A percentile compares a stretch with the other conserved stretches of the same genome.
Evolutionary conservation across 1,140 invertebrate species (phyloP).

Genomic region (Trigoniulus corallinus): DNA sequence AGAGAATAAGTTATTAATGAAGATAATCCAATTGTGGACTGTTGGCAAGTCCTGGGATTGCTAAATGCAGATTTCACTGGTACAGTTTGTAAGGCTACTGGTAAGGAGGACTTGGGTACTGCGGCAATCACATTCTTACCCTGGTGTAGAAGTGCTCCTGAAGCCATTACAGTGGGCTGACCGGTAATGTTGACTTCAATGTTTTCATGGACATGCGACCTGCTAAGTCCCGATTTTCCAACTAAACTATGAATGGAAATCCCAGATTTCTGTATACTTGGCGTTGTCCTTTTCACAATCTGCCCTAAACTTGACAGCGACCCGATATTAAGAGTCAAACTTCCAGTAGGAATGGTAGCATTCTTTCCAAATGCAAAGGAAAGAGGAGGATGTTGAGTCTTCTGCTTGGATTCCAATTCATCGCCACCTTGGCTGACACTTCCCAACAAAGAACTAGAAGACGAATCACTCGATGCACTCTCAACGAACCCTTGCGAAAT

Average conservation of each 20-base stretch:
- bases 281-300: not conserved
- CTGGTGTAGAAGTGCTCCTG: not conserved
- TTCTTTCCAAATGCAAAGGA: not conserved
- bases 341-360: not conserved
- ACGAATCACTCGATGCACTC: not conserved
- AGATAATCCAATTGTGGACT: not conserved
- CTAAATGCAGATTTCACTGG: not conserved
- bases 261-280: not conserved
- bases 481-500: not conserved
- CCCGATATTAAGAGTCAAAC: conserved; percentile 6
- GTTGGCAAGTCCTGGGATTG: not conserved
- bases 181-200: not conserved
- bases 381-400: not conserved
- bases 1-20: no score
- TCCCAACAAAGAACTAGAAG: not conserved
- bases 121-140: not conserved
- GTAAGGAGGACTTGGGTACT: not conserved
- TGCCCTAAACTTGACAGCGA: conserved; percentile 8
- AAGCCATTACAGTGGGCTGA: no score
- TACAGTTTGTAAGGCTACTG: not conserved
- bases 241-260: no score
- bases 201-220: not conserved
- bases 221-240: no score
- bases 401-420: not conserved
- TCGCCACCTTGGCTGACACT: not conserved